Evolutionary conservation across 2,888 invertebrate species (phyloP).

Genomic region (Meiosimyza decipiens): DNA sequence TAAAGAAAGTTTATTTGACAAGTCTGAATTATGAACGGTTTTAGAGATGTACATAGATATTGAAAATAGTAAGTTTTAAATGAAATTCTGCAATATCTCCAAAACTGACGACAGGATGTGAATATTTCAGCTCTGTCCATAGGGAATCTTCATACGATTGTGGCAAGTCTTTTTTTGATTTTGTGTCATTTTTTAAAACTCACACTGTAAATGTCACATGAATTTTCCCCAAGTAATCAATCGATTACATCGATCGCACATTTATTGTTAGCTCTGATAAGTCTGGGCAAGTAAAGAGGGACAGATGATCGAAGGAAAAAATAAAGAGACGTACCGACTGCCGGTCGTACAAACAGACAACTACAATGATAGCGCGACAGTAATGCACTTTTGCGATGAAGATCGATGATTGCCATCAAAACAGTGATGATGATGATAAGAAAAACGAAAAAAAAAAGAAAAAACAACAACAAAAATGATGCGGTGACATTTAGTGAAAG

Average conservation of each 20-base stretch:
- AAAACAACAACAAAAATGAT: slow-evolving; percentile 35
- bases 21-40: too few species aligned
- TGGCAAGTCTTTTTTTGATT: too few species aligned
- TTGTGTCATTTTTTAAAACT: too few species aligned
- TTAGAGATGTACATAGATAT: too few species aligned
- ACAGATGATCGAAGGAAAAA: neutral
- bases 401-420: slow-evolving; percentile 62
- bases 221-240: neutral
- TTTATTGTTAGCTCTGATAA: slow-evolving; percentile 1
- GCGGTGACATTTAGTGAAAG: slow-evolving; percentile 38
- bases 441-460: slow-evolving; percentile 25
- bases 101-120: too few species aligned
- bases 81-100: too few species aligned
- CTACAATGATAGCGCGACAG: slow-evolving; percentile 9
- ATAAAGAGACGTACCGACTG: neutral
- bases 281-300: neutral
- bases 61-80: too few species aligned
- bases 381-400: slow-evolving; percentile 53
- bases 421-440: slow-evolving; percentile 27
- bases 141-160: too few species aligned
- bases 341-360: neutral
- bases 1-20: too few species aligned
- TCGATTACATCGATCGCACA: neutral
- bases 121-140: too few species aligned
- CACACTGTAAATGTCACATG: too few species aligned